A percentile compares a stretch with the other conserved stretches of the same genome.
phyloP scores from a whole-genome alignment of 2,113 vertebrate genomes.

The Phalacrocorax aristotelis region DNA sequence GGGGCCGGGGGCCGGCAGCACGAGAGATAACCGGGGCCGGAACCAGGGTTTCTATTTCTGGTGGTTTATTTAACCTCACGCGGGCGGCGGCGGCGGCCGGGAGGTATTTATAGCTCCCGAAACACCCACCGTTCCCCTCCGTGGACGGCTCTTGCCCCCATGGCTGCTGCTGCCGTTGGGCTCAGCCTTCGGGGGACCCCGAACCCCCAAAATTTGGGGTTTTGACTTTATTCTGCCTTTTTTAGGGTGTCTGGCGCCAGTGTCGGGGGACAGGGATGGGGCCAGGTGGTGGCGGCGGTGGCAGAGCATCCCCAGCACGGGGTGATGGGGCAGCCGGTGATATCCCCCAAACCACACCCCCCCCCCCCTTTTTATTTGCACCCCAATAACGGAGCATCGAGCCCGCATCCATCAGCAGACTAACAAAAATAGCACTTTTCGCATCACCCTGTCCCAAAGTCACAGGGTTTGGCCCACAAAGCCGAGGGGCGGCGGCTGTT shows the following conservation, averaged over 20 bases:
- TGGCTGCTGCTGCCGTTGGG: fast-evolving
- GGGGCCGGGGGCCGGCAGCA: too few species aligned
- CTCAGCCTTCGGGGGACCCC: neutral
- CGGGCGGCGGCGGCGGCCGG: neutral
- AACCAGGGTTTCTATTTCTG: neutral
- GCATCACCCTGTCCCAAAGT: neutral
- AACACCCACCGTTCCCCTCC: neutral
- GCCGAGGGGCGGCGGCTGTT: neutral
- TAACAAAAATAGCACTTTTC: neutral
- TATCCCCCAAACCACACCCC: neutral
- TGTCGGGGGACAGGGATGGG: neutral
- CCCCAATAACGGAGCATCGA: neutral
- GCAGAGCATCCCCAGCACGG: neutral
- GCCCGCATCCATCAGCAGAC: neutral
- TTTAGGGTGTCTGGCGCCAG: neutral
- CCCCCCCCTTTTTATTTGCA: neutral
- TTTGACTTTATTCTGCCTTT: neutral
- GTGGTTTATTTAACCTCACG: neutral
- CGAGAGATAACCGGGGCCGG: neutral
- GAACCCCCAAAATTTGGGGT: neutral
- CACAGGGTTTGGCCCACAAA: neutral
- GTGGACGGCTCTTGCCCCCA: neutral
- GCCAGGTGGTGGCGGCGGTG: neutral
- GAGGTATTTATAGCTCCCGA: neutral
- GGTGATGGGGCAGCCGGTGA: neutral